Evolutionary conservation across 2,888 invertebrate species (phyloP), one percentile per base, ranked within the genome.

Genomic region (Patella pellucida): DNA sequence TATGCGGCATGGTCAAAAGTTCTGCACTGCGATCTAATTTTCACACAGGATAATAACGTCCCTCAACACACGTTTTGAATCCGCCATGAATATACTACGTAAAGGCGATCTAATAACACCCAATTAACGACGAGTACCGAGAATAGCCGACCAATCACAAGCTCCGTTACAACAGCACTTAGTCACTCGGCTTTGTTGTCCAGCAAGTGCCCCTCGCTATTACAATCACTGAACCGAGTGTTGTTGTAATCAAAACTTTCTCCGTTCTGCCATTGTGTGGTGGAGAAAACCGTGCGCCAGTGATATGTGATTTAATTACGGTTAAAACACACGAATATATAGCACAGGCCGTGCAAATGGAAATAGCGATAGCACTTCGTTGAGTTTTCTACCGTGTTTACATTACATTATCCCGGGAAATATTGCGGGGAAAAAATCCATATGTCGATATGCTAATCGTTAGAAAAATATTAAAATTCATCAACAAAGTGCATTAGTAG

Each of bases 1-100:
- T 94, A 93, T 94, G 94, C 93, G 94, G 94, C 94, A 94, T 94
- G 86, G 87, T 87, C 86, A 86, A 82, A 83, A 81, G 85, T 84
- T 80, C 81, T 80, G 72, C 76, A 81, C 82, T 80, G 77, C 81
- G 82, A 79, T 79, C 81, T 80, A 81, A 84, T 81, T 85, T 83
- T 80, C 80, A 75, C 81, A 83, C 82, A 82, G 79, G 81, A 83
- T 77, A 78, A 74, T 76, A 82, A 82, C 82, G 80, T 82, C 80
- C 80, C 82, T 79, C 82, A 76, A 84, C 85, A 86, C 87, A 86
- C 87, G 86, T 86, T 88, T 87, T 86, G 87, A 87, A 86, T 87
- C 88, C 87, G 88, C 88, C 88, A 88, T 88, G 87, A 87, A 87
- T 84, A 84, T 84, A 85, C 85, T 83, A 84, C 83, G 85, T 85